These are phyloP conservation scores for Luidia sarsii DNA, from an alignment of 53 echinoderm and acorn worm genomes.

Conservation along the genomic window DNA sequence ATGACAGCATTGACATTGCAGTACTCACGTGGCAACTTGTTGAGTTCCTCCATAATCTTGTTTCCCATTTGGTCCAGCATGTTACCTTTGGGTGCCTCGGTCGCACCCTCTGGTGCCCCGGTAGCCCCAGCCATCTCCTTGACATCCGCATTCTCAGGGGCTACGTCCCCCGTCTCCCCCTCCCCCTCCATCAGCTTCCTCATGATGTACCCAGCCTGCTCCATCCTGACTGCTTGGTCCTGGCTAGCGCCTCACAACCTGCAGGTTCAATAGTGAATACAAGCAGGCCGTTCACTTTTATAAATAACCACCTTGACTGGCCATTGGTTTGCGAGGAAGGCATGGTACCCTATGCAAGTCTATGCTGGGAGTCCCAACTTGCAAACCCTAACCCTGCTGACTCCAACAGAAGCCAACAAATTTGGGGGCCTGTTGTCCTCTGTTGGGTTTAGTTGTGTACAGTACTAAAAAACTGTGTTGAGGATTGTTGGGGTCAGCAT, in stretches of 20 bases:
- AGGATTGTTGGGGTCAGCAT: too few species aligned
- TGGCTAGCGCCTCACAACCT: slow-evolving; percentile 23
- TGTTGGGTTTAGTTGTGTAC: too few species aligned
- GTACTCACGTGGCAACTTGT: slow-evolving; percentile 78
- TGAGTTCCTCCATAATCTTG: slow-evolving; percentile 52
- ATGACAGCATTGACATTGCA: too few species aligned
- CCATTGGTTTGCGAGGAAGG: too few species aligned
- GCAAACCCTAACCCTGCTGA: too few species aligned
- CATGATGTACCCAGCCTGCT: slow-evolving; percentile 30
- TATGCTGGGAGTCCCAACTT: too few species aligned
- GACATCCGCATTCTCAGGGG: slow-evolving; percentile 15
- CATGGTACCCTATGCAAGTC: too few species aligned
- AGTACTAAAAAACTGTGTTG: too few species aligned
- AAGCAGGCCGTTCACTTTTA: too few species aligned
- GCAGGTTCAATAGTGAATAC: too few species aligned
- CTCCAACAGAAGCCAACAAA: too few species aligned
- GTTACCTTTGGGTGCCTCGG: slow-evolving; percentile 31
- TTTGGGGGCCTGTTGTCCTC: too few species aligned
- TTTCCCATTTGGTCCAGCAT: slow-evolving; percentile 36
- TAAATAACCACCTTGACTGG: not conserved
- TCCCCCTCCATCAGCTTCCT: slow-evolving; percentile 47
- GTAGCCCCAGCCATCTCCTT: slow-evolving; percentile 24
- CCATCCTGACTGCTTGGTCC: slow-evolving; percentile 8
- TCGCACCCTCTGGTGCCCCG: slow-evolving; percentile 32
- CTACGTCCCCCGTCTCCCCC: not conserved